Evolutionary conservation across 2,888 invertebrate species (phyloP).

Genomic region (Smittia sp.): DNA sequence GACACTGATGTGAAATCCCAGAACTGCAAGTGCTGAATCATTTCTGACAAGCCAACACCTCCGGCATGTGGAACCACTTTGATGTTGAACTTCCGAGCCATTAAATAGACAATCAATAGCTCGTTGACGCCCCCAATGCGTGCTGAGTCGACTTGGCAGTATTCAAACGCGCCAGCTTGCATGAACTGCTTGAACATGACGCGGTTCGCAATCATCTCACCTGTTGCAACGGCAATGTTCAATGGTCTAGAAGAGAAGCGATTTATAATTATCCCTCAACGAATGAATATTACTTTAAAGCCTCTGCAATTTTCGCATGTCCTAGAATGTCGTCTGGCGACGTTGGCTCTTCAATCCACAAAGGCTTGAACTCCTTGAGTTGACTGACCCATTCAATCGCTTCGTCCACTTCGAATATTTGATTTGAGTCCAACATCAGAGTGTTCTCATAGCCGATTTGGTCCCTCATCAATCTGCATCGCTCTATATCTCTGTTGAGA

Average conservation of each 20-base stretch:
- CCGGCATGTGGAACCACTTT: constrained; percentile 89
- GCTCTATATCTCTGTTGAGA: constrained; percentile 70
- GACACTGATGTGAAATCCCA: constrained; percentile 81
- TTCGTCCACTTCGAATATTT: constrained; percentile 82
- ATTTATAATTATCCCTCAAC: constrained; percentile 25
- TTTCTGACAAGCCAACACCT: constrained; percentile 88
- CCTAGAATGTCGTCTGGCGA: constrained; percentile 89
- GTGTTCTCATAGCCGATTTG: constrained; percentile 71
- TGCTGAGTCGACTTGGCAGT: constrained; percentile 87
- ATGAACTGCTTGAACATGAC: constrained; percentile 91
- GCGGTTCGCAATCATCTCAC: constrained; percentile 89
- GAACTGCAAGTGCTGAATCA: constrained; percentile 88
- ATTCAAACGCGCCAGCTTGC: constrained; percentile 75
- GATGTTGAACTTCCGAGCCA: constrained; percentile 82
- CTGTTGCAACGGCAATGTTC: constrained; percentile 84
- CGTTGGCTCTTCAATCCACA: constrained; percentile 94
- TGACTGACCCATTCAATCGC: constrained; percentile 84
- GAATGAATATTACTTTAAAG: constrained; percentile 52
- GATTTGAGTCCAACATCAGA: constrained; percentile 87
- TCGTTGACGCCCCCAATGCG: constrained; percentile 87
- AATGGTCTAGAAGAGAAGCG: background rate
- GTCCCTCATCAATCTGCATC: constrained; percentile 70
- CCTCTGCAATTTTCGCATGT: constrained; percentile 74
- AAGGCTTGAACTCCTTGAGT: constrained; percentile 67
- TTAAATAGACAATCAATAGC: constrained; percentile 79